These are phyloP conservation scores for Acanthosoma haemorrhoidale DNA, from an alignment of 2,888 invertebrate species.

Conservation along the genomic window DNA sequence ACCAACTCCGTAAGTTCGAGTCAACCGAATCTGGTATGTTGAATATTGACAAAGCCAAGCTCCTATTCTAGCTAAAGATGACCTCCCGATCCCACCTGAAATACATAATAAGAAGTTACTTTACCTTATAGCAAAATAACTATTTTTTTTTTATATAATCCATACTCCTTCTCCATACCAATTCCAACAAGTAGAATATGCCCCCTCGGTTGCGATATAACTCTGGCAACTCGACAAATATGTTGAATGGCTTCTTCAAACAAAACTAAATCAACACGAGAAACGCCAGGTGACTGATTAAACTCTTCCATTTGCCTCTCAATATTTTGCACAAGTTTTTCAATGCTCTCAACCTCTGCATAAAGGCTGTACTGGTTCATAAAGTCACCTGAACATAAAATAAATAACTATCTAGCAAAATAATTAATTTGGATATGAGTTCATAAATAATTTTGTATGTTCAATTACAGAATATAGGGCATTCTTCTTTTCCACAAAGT, in stretches of 20 bases:
- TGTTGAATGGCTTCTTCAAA: constrained; percentile 85
- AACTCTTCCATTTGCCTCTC: constrained; percentile 64
- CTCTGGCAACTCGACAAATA: constrained; percentile 72
- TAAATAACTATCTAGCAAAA: constrained; percentile 38
- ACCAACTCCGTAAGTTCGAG: constrained; percentile 65
- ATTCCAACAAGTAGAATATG: constrained; percentile 80
- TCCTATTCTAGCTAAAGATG: constrained; percentile 69
- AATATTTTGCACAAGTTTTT: constrained; percentile 53
- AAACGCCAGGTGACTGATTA: constrained; percentile 71
- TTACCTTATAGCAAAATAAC: neutral
- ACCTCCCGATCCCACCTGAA: constrained; percentile 75
- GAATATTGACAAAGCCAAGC: constrained; percentile 73
- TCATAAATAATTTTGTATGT: neutral
- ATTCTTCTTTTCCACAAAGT: constrained; percentile 64
- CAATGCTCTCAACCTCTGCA: constrained; percentile 67
- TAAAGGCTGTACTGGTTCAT: constrained; percentile 71
- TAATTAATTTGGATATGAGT: neutral
- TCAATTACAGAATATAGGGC: constrained; percentile 65
- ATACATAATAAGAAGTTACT: neutral
- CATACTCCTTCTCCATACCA: constrained; percentile 47
- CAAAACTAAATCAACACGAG: constrained; percentile 74
- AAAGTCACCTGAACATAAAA: constrained; percentile 55
- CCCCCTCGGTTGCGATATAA: constrained; percentile 75
- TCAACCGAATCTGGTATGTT: constrained; percentile 72
- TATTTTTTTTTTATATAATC: neutral